Evolutionary conservation across 64 coral and sea anemone genomes (phyloP).

Genomic region (Actinia equina): DNA sequence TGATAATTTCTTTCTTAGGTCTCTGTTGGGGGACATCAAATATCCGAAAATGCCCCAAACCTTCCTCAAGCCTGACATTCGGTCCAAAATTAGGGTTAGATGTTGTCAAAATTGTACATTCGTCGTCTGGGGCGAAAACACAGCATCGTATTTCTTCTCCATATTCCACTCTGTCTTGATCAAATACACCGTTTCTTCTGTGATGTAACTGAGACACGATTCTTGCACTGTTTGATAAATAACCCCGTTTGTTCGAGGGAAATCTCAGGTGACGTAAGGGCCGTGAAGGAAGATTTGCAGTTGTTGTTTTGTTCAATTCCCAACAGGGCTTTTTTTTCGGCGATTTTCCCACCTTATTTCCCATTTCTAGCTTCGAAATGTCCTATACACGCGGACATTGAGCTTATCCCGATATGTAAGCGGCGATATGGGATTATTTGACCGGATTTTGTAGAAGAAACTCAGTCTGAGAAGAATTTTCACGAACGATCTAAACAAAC

Average conservation of each 20-base stretch:
- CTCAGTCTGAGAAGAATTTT: conserved; percentile 7
- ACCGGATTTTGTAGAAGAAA: conserved; percentile 9
- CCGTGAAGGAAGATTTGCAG: conserved; percentile 41
- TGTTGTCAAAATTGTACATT: conserved; percentile 65
- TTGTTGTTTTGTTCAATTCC: conserved; percentile 46
- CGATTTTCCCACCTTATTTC: conserved; percentile 70
- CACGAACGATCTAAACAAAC: conserved; percentile 18
- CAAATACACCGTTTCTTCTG: conserved; percentile 17
- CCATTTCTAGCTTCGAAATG: conserved; percentile 46
- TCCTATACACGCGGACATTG: background rate
- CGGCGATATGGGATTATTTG: conserved; percentile 7
- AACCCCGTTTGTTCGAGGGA: conserved; percentile 5
- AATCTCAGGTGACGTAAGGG: conserved; percentile 60
- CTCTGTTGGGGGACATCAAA: conserved; percentile 63
- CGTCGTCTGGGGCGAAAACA: conserved; percentile 81
- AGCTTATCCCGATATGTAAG: background rate
- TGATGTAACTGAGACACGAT: conserved; percentile 64
- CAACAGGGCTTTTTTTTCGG: conserved; percentile 36
- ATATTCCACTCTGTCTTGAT: conserved; percentile 35
- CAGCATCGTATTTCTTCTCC: conserved; percentile 83
- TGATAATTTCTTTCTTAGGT: conserved; percentile 80
- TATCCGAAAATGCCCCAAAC: conserved; percentile 77
- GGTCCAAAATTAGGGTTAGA: conserved; percentile 43
- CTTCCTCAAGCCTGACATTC: conserved; percentile 46
- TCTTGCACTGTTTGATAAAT: conserved; percentile 50